Base-by-base conservation (phyloP, 2,888 invertebrate species). In the Lepidocyrtoides sp. region DNA sequence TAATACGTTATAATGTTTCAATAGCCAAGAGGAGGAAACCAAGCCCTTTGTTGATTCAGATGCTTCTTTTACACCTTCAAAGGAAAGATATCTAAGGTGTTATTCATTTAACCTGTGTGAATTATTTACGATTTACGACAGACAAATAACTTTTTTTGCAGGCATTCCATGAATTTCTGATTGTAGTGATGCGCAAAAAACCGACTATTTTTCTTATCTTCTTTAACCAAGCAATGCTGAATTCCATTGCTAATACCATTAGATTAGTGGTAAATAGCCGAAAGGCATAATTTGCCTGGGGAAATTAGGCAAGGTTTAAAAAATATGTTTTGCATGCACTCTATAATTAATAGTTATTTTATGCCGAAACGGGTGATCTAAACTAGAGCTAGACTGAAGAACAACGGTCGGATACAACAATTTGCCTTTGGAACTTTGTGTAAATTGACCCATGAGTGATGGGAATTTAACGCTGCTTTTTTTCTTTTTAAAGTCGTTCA, bases 31-130 rank as follows among this genome's bases (percentile, higher is more conserved):
- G 79, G 54, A 83, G 69, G 48, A 66, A 51, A 48, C 44, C 83
- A 66, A 83, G 83, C 83, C 66, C 51, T 26, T 41, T 82, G 79
- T 54, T 54, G 23, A 77, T 23, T 77, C 10, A 7, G 69, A 23
- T 20, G 17, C 5, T 57, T 7, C n/a, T 57, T 57, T 57, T 57
- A 57, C 17, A 57, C 23, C 23, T 20, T 17, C 23, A 57, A 20
- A 57, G 10, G 20, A 51, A n/a, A n/a, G n/a, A n/a, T n/a, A n/a
- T n/a, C 51, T 14, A 14, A 51, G 8, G 5, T 57, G 29, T 4
- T 29, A 26, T 23, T 23, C 63, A 63, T 12, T 29, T 26, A 63
- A 26, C 29, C 29, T 63, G 63, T 29, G 7, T 12, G n/a, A 3
- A 36, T 29, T n/a, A n/a, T n/a, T n/a, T n/a, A n/a, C n/a, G n/a